Evolutionary conservation across 2,888 invertebrate species (phyloP).

Genomic region (Iselma pallidipennis): DNA sequence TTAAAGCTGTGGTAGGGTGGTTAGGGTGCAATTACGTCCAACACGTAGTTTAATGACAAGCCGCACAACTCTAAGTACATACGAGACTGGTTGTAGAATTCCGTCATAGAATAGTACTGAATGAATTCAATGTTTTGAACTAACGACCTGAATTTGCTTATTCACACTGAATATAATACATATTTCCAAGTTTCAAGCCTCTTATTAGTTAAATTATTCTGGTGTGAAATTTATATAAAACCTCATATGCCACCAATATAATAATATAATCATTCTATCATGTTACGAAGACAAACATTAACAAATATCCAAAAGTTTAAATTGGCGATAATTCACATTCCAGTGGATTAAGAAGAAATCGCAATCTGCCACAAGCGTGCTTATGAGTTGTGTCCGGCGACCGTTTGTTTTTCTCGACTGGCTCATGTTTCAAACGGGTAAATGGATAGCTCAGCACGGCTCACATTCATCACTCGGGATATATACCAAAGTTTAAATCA

Average conservation of each 20-base stretch:
- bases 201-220: neutral
- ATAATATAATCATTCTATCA: neutral
- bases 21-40: slow-evolving; percentile 10
- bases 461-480: slow-evolving; percentile 53
- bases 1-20: neutral
- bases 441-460: slow-evolving; percentile 49
- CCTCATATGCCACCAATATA: neutral
- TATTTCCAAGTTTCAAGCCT: neutral
- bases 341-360: slow-evolving; percentile 46
- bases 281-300: neutral
- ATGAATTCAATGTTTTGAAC: slow-evolving; percentile 14
- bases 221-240: neutral
- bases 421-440: slow-evolving; percentile 49
- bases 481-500: slow-evolving; percentile 54
- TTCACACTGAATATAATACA: neutral
- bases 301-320: slow-evolving; percentile 45
- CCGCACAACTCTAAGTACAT: slow-evolving; percentile 7
- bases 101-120: slow-evolving; percentile 13
- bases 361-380: slow-evolving; percentile 48
- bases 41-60: slow-evolving; percentile 16
- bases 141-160: neutral
- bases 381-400: slow-evolving; percentile 51
- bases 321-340: slow-evolving; percentile 51
- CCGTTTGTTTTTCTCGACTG: slow-evolving; percentile 50
- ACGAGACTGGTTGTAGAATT: slow-evolving; percentile 13